Base-by-base conservation (phyloP, 2,113 vertebrate species). In the Myotis davidii region DNA sequence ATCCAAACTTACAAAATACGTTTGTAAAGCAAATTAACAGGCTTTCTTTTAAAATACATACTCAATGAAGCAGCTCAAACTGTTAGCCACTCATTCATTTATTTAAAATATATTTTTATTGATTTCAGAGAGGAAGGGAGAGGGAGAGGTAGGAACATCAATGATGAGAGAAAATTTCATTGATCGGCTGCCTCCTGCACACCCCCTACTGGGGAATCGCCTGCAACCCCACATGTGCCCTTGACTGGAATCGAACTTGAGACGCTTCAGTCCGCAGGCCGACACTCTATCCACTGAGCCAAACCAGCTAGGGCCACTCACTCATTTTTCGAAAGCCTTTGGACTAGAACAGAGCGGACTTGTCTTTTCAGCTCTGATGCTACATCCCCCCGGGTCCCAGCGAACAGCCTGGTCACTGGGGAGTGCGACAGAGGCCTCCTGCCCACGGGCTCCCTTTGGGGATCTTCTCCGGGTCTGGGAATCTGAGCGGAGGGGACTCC, bases 11-110 rank as follows among this genome's bases (percentile, higher is more conserved):
- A 52, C 2, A 93, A 74, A 93, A 72, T 14, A 42, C 11, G n/a
- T 45, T 54, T 48, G 37, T 50, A 84, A 88, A 45, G 37, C 54
- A 67, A 23, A 74, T 34, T 54, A 84, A 84, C 89, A 61, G 25
- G 3, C 27, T 81, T 90, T 56, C 90, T 67, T 88, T 76, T 92
- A 74, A 91, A 72, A 69, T 9, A 93, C 76, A 42, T 25, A 84
- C 42, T 8, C 70, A 59, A 32, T n/a, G 29, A 83, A 59, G 39
- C 39, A 29, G 6, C 72, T 79, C 59, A 89, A 69, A 92, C 52
- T 69, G 25, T 54, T 59, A 85, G 9, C 21, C 11, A 3, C 25
- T 50, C 74, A 8, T 48, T 20, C 17, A 11, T 69, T 89, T 90
- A 42, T 81, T 50, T 1, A 16, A 50, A 50, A 50, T 48, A 50